Percentiles rank a stretch among this genome's conserved stretches.
These are phyloP conservation scores for Catagonus wagneri DNA, from an alignment of 2,113 vertebrate genomes.

Conservation along the genomic window DNA sequence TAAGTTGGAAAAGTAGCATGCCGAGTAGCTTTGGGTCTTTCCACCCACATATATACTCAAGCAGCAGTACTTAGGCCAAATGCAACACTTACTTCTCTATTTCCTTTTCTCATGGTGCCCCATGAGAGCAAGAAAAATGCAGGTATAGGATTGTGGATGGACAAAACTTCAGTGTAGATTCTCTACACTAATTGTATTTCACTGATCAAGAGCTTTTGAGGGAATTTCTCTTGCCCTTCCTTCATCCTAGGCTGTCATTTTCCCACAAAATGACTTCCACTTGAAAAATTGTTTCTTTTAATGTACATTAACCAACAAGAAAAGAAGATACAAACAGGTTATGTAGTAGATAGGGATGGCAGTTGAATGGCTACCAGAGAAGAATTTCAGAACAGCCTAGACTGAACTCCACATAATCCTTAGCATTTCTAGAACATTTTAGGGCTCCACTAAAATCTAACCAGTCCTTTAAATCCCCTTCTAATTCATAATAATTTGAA, in stretches of 20 bases:
- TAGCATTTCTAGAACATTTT: slow-evolving; percentile 46
- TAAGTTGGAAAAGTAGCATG: slow-evolving; percentile 47
- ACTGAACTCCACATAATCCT: background rate
- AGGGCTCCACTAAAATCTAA: slow-evolving; percentile 23
- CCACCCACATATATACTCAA: background rate
- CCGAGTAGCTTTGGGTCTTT: slow-evolving; percentile 26
- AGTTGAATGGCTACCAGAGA: background rate
- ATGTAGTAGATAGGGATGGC: background rate
- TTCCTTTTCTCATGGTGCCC: background rate
- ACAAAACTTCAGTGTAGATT: background rate
- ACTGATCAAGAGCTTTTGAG: background rate
- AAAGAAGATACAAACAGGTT: background rate
- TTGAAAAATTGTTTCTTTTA: slow-evolving; percentile 44
- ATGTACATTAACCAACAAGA: slow-evolving; percentile 22
- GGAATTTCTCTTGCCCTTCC: background rate
- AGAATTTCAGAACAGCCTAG: slow-evolving; percentile 37
- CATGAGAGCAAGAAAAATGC: background rate
- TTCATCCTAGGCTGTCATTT: background rate
- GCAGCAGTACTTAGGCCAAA: background rate
- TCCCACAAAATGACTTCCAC: slow-evolving; percentile 37
- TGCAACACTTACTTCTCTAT: background rate
- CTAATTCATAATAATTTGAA: slow-evolving; percentile 63
- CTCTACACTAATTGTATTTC: background rate
- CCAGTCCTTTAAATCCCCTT: slow-evolving; percentile 21
- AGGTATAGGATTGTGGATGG: background rate